Evolutionary conservation across 2,797 vertebrate species (phyloP), one percentile per base, ranked within the genome.

Genomic region (Anabacerthia variegaticeps): DNA sequence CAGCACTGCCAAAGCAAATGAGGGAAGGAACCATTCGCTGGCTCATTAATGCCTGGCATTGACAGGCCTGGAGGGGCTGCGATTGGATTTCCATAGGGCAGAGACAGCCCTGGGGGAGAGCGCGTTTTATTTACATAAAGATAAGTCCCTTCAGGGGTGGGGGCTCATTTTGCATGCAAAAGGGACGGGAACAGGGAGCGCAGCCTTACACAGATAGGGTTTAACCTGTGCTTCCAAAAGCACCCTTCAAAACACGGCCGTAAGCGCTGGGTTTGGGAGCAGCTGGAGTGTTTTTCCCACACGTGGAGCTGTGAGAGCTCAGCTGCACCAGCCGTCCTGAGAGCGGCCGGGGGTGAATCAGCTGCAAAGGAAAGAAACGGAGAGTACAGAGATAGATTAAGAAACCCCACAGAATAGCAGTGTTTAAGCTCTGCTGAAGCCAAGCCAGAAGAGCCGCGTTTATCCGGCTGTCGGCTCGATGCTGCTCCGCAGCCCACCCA

Each of bases 31-130:
- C 1, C 21, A 3, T 26, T 12, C 75, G 43, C 24, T 32, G 76
- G 65, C 74, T 96, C 67, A 14, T 87, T 87, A 82, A 87, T 67
- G 81, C 89, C 37, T 48, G 18, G 41, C 46, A 18, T 27, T 75
- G 86, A 39, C 65, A 86, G 61, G 51, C 84, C 93, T 91, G 93
- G 63, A 93, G 71, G 81, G 87, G 81, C 91, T 94, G 75, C 0
- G 30, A 9, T 59, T 61, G 75, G 54, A 92, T 95, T 94, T 89
- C 88, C 81, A 44, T 4, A 37, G 58, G 74, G 36, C 36, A 81
- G 17, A 90, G 89, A 65, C 80, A 58, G 26, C 48, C n/a, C 72
- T 67, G 13, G 22, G 18, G 69, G 72, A 84, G 44, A 75, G 17
- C 0, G 7, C 1, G 15, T 28, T 61, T 32, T 69, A n/a, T 87